phyloP scores from a whole-genome alignment of 92 coral and sea anemone species.

The Epizoanthus fatuus region DNA sequence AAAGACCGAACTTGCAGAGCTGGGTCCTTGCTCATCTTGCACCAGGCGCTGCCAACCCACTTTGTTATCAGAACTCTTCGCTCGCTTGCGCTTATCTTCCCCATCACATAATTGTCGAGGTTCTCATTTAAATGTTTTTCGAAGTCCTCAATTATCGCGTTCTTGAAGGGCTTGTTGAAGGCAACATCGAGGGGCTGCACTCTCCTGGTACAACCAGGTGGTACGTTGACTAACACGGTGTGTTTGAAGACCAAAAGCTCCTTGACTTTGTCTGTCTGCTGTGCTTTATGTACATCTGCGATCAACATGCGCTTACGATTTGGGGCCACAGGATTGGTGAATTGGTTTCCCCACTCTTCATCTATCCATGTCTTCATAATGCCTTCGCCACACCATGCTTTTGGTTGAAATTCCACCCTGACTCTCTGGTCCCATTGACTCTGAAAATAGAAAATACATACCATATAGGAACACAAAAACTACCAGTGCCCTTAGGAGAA shows the following conservation, averaged over 20 bases:
- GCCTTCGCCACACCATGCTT: constrained; percentile 46
- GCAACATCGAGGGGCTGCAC: constrained; percentile 46
- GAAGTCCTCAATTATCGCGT: background rate
- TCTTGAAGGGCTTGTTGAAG: constrained; percentile 28
- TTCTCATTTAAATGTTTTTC: constrained; percentile 30
- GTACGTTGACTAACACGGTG: constrained; percentile 25
- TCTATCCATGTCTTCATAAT: constrained; percentile 22
- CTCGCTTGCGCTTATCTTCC: constrained; percentile 1
- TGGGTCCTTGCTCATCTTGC: background rate
- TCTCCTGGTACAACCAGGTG: constrained; percentile 35
- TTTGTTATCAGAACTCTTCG: constrained; percentile 13
- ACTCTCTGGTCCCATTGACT: constrained; percentile 27
- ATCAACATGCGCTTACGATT: constrained; percentile 17
- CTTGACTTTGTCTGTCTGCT: constrained; percentile 36
- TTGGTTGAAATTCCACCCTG: constrained; percentile 39
- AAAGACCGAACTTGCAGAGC: too few relatives aligned
- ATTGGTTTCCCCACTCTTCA: constrained; percentile 45
- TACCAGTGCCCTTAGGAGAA: too few relatives aligned
- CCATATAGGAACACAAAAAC: too few relatives aligned
- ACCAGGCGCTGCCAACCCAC: constrained; percentile 21
- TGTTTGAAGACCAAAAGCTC: constrained; percentile 14
- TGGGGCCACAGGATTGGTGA: constrained; percentile 28
- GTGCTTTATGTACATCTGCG: constrained; percentile 37
- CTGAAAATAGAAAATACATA: too few relatives aligned
- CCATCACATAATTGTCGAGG: background rate